Evolutionary conservation across 2,888 invertebrate genomes (phyloP).

Genomic region (Eurytoma adleriae): DNA sequence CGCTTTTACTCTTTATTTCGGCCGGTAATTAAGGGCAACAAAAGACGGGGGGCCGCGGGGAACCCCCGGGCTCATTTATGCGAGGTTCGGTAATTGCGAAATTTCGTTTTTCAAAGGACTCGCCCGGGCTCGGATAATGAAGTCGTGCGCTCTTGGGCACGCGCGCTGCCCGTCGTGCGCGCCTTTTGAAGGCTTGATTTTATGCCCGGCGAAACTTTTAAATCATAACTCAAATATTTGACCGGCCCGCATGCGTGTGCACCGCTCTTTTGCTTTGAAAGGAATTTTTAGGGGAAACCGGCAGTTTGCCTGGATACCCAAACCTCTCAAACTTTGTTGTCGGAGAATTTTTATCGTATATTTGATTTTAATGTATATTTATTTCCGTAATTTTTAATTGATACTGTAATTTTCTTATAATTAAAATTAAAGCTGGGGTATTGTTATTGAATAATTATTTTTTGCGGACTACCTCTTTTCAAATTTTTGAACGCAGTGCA

Average conservation of each 20-base stretch:
- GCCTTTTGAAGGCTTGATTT: neutral
- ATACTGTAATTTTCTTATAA: too few relatives aligned
- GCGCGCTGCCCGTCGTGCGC: neutral
- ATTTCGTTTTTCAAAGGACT: neutral
- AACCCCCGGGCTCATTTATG: neutral
- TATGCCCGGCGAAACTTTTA: neutral
- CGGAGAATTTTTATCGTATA: too few relatives aligned
- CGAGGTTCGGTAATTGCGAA: conserved; percentile 21
- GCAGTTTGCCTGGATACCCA: too few relatives aligned
- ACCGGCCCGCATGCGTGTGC: neutral
- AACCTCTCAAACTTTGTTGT: too few relatives aligned
- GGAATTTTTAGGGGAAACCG: too few relatives aligned
- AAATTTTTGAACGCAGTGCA: too few relatives aligned
- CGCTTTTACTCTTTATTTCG: neutral
- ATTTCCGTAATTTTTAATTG: too few relatives aligned
- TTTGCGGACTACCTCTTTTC: too few relatives aligned
- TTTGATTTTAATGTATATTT: too few relatives aligned
- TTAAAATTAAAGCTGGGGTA: too few relatives aligned
- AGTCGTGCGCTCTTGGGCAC: neutral
- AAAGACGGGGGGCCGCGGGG: neutral
- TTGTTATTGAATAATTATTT: too few relatives aligned
- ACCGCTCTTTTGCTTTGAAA: too few relatives aligned
- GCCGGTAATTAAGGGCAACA: conserved; percentile 28
- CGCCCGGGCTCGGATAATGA: neutral
- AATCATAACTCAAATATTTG: neutral